Percentiles rank a stretch among this genome's conserved stretches.
Evolutionary conservation across 2,888 invertebrate species (phyloP).

Genomic region (Allolobophora icterica): DNA sequence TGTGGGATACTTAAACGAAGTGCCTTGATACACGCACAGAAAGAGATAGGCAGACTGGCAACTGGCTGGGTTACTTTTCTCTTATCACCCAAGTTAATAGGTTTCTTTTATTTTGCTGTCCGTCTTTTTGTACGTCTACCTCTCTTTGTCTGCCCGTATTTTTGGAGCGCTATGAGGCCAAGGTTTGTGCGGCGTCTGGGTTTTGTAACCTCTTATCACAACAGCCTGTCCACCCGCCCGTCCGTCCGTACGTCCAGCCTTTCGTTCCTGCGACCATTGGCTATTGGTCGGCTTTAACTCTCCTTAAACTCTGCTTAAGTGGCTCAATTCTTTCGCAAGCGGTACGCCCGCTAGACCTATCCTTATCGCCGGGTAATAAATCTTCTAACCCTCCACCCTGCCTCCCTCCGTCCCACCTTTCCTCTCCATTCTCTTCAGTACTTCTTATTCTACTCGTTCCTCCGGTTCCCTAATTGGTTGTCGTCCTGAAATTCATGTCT

Average conservation of each 20-base stretch:
- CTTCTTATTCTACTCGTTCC: background rate
- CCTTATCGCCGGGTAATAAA: background rate
- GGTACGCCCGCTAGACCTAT: background rate
- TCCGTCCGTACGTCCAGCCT: background rate
- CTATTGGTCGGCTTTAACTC: background rate
- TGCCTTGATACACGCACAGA: too few relatives aligned
- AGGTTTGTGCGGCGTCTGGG: background rate
- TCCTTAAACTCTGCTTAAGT: background rate
- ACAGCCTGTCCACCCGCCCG: background rate
- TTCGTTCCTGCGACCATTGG: background rate
- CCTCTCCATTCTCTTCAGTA: background rate
- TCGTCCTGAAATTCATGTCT: background rate
- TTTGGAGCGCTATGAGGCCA: background rate
- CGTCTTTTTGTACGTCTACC: background rate
- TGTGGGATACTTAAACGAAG: too few relatives aligned
- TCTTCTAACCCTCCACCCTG: background rate
- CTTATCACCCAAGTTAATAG: background rate
- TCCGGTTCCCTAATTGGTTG: background rate
- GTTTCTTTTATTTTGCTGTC: background rate
- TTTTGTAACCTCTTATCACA: background rate
- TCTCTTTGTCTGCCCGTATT: background rate
- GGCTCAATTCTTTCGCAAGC: conserved; percentile 9
- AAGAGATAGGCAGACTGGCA: too few relatives aligned
- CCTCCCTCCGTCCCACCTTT: background rate
- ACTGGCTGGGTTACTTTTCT: background rate